Evolutionary conservation across 64 coral and sea anemone genomes (phyloP), one percentile per base, ranked within the genome.

Genomic region (Catalaphyllia jardinei): DNA sequence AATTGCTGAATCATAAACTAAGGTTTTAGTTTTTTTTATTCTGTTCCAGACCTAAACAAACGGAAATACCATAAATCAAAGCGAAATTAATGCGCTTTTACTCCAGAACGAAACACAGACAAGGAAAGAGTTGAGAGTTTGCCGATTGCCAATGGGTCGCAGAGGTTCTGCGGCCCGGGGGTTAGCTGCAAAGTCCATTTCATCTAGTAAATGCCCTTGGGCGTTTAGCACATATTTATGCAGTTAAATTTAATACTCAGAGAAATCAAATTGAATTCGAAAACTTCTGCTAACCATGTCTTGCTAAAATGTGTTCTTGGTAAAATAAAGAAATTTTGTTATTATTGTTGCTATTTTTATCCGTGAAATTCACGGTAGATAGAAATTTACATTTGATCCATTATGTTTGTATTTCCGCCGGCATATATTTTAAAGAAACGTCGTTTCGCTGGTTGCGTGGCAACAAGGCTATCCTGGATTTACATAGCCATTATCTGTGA

Each of bases 361-460:
- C 42, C 20, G 3, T 27, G 7, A 27, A 27, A 75, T 18, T 39
- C 46, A 50, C 20, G 27, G 25, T 25, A 14, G 11, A 27, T 78
- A 50, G 54, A 78, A 55, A 78, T 22, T 76, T 78, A 52, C 20
- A 46, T 46, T 46, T 20, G 39, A 4, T 4, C 14, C 4, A 80
- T 61, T 31, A 4, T 85, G 38, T 71, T 83, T 65, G 31, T 14
- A 46, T 85, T 49, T 85, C 81, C 63, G 31, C 55, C 55, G 57
- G 15, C 1, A 12, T 16, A n/a, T 27, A 27, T 25, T 69, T 27
- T 67, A 22, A 46, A 46, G 42, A 46, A 29, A 69, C n/a, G n/a
- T 69, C n/a, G 8, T 69, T 65, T 69, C 65, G 25, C 10, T 19
- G 15, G 81, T 85, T 85, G 62, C 20, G 1, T 49, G 11, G 49